Evolutionary conservation across 2,113 vertebrate species (phyloP).

Genomic region (Raja brachyura): DNA sequence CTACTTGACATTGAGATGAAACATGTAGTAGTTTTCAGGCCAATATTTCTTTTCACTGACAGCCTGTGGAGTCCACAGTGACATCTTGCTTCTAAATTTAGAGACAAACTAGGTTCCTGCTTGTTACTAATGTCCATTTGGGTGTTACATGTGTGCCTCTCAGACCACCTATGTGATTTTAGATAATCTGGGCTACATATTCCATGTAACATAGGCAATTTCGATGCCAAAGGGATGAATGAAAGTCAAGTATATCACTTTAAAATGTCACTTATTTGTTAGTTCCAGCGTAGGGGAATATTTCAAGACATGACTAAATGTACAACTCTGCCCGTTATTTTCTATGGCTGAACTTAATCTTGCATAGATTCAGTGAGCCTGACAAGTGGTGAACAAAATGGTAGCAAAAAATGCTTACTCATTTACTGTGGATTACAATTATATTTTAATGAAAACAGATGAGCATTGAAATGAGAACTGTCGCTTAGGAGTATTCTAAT

Average conservation of each 20-base stretch:
- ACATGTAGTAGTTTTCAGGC: too few species aligned
- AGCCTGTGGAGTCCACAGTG: background rate
- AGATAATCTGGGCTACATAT: background rate
- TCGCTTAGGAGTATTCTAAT: background rate
- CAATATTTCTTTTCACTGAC: too few species aligned
- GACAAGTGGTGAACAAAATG: background rate
- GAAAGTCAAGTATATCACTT: background rate
- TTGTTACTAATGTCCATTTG: background rate
- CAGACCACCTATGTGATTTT: background rate
- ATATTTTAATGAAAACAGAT: background rate
- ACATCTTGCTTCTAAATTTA: background rate
- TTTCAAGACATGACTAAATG: background rate
- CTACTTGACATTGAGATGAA: background rate
- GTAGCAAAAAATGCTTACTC: background rate
- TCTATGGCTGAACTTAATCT: background rate
- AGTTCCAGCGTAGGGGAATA: background rate
- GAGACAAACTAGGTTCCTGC: background rate
- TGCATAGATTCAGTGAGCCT: background rate
- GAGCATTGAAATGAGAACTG: background rate
- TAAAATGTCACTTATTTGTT: constrained; percentile 12
- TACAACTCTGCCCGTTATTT: background rate
- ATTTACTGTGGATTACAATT: background rate
- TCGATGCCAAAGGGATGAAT: background rate
- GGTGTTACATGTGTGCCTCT: background rate
- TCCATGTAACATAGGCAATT: background rate